Conservation (phyloP, 2,113 vertebrate species). For the Todiramphus chloris region DNA sequence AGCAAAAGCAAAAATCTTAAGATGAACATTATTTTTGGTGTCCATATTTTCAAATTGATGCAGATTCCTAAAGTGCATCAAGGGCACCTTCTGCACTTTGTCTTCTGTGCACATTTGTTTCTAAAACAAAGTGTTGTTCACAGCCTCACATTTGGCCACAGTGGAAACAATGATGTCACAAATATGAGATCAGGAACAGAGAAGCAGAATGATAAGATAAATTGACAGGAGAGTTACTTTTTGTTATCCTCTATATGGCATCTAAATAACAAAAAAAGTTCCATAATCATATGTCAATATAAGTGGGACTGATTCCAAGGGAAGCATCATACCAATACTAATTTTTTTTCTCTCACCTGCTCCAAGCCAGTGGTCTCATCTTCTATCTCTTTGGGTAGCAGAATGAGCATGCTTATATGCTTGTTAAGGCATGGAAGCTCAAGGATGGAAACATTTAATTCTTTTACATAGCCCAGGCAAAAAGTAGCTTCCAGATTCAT, state of each 20-base stretch:
- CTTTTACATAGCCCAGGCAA: conserved; percentile 74
- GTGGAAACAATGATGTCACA: neutral
- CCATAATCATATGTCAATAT: neutral
- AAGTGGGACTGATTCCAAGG: neutral
- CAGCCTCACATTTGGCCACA: neutral
- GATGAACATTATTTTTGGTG: neutral
- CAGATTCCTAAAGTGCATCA: neutral
- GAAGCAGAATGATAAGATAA: neutral
- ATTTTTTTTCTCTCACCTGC: conserved; percentile 75
- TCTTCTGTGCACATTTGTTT: neutral
- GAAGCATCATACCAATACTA: neutral
- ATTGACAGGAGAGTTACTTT: neutral
- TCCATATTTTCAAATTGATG: neutral
- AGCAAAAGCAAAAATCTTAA: neutral
- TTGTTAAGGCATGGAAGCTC: conserved; percentile 90
- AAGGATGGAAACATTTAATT: conserved; percentile 79
- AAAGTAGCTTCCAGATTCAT: conserved; percentile 83
- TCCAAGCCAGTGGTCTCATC: conserved; percentile 85
- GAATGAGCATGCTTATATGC: conserved; percentile 92
- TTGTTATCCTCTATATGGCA: neutral
- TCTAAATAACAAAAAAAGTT: neutral
- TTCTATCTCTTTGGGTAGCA: conserved; percentile 84
- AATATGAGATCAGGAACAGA: neutral
- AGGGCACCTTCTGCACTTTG: neutral
- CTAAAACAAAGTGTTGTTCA: neutral